phyloP scores from a whole-genome alignment of 2,113 vertebrate species.

The Noturus placidus region DNA sequence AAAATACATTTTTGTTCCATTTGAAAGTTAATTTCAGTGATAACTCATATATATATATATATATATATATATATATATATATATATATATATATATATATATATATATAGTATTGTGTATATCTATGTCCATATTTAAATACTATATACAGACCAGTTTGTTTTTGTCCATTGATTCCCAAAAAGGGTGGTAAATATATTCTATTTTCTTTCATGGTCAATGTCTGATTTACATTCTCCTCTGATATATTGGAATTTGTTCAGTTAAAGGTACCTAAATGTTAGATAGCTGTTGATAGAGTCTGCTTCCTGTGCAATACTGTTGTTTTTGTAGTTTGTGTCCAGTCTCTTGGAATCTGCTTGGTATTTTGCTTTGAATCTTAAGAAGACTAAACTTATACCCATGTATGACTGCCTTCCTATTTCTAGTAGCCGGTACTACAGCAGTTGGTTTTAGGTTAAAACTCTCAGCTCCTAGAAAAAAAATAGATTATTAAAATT shows the following conservation, averaged over 20 bases:
- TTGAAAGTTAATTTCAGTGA: constrained; percentile 63
- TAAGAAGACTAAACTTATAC: constrained; percentile 32
- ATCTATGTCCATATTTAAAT: constrained; percentile 73
- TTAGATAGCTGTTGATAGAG: constrained; percentile 45
- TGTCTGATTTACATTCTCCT: constrained; percentile 57
- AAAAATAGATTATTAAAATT: neutral
- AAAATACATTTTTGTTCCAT: constrained; percentile 62
- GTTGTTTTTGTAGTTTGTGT: constrained; percentile 46
- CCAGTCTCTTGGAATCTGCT: constrained; percentile 34
- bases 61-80: neutral
- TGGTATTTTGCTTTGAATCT: constrained; percentile 36
- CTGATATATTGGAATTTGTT: constrained; percentile 51
- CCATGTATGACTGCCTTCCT: constrained; percentile 22
- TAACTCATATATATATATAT: constrained; percentile 26
- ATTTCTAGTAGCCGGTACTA: constrained; percentile 33
- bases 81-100: neutral
- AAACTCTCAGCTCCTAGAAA: constrained; percentile 10
- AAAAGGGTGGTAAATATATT: constrained; percentile 53
- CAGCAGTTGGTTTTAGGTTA: constrained; percentile 19
- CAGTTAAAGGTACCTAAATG: constrained; percentile 44
- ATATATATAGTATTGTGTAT: constrained; percentile 65
- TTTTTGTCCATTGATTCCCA: constrained; percentile 62
- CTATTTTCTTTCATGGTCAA: constrained; percentile 29
- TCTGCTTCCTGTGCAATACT: constrained; percentile 67
- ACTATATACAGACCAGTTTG: constrained; percentile 72